A percentile compares a stretch with the other conserved stretches of the same genome.
Conservation (phyloP, 1,140 invertebrate genomes). For the Ectropis grisescens region DNA sequence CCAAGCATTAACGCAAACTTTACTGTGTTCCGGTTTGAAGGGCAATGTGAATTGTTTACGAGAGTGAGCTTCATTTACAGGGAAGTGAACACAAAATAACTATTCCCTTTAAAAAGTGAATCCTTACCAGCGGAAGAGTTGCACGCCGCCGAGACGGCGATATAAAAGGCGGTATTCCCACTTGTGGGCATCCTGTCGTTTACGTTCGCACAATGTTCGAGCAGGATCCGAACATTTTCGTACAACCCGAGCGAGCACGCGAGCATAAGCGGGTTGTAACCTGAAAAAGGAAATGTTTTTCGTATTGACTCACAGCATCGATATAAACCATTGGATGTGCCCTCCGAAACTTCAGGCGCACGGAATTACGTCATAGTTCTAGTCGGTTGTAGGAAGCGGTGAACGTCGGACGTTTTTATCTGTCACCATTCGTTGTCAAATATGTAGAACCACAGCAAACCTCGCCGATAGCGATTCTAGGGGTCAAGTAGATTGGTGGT, state of each 20-base stretch:
- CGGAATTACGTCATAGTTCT: too few species aligned
- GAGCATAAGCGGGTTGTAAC: constrained; percentile 39
- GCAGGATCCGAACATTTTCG: constrained; percentile 15
- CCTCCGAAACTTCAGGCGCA: too few species aligned
- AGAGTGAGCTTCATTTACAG: too few species aligned
- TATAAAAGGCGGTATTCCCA: constrained; percentile 36
- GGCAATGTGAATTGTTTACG: too few species aligned
- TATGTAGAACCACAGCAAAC: too few species aligned
- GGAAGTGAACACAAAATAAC: not conserved
- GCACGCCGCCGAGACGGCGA: constrained; percentile 25
- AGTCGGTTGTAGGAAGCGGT: too few species aligned
- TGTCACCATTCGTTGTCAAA: too few species aligned
- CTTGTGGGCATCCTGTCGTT: constrained; percentile 29
- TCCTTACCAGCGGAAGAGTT: constrained; percentile 23
- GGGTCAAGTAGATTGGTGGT: too few species aligned
- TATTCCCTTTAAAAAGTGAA: constrained; percentile 1
- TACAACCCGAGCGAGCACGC: constrained; percentile 25
- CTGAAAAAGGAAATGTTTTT: constrained; percentile 15
- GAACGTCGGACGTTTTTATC: too few species aligned
- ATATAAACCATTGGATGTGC: too few species aligned
- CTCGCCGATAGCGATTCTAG: too few species aligned
- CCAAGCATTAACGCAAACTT: not conserved
- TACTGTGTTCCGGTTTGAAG: not conserved
- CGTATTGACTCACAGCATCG: too few species aligned
- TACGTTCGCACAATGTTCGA: constrained; percentile 9